phyloP scores from a whole-genome alignment of 1,140 invertebrate genomes.

The Bombus turneri region DNA sequence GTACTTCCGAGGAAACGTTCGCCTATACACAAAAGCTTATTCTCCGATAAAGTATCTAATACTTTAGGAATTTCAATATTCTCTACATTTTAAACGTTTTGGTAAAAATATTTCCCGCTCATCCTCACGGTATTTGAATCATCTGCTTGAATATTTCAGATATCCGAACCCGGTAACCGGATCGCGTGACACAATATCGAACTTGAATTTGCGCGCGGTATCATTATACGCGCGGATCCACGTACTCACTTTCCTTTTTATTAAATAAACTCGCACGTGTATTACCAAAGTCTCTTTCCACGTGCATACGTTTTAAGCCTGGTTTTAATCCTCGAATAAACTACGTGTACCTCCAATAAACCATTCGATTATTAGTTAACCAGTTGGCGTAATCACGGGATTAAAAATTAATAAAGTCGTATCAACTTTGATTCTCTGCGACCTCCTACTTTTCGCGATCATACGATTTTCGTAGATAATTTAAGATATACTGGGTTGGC shows the following conservation, averaged over 20 bases:
- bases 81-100: neutral
- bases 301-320: neutral
- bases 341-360: too few relatives aligned
- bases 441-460: too few relatives aligned
- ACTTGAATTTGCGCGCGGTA: neutral
- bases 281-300: neutral
- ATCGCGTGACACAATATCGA: neutral
- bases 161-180: neutral
- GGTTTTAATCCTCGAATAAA: too few relatives aligned
- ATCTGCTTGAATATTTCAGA: neutral
- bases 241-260: neutral
- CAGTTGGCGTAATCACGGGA: too few relatives aligned
- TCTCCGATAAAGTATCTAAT: neutral
- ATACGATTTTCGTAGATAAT: too few relatives aligned
- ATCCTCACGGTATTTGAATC: neutral
- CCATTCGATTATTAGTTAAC: too few relatives aligned
- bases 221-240: neutral
- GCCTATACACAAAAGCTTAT: neutral
- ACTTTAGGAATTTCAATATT: conserved; percentile 27
- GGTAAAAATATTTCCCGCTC: conserved; percentile 3
- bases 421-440: too few relatives aligned
- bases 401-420: too few relatives aligned
- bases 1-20: neutral
- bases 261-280: neutral
- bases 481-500: too few relatives aligned